Evolutionary conservation across 2,113 vertebrate genomes (phyloP).

Genomic region (Panthera tigris): DNA sequence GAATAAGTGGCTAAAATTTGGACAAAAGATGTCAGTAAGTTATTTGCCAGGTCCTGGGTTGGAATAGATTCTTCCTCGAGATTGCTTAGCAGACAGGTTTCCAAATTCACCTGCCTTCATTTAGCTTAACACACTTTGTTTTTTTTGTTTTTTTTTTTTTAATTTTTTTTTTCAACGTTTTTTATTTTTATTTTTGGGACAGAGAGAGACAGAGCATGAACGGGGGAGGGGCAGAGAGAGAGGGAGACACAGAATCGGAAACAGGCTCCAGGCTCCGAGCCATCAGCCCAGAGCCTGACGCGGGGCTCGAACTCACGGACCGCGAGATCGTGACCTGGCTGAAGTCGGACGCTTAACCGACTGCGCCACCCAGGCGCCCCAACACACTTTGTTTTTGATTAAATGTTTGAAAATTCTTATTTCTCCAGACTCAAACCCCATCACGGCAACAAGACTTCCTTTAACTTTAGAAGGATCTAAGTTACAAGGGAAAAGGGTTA

Average conservation of each 20-base stretch:
- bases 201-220: too few species aligned
- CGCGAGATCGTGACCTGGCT: too few species aligned
- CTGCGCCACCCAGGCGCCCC: too few species aligned
- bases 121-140: not conserved
- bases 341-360: too few species aligned
- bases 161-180: too few species aligned
- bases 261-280: too few species aligned
- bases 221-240: too few species aligned
- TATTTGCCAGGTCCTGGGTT: not conserved
- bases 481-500: not conserved
- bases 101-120: not conserved
- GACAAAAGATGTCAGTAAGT: not conserved
- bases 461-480: not conserved
- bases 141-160: too few species aligned
- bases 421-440: not conserved
- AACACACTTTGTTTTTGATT: not conserved
- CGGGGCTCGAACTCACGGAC: too few species aligned
- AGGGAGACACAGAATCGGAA: too few species aligned
- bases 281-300: too few species aligned
- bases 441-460: not conserved
- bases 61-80: not conserved
- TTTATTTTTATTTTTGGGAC: too few species aligned
- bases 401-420: slow-evolving; percentile 6
- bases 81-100: not conserved
- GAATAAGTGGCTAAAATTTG: slow-evolving; percentile 1